A percentile compares a stretch with the other conserved stretches of the same genome.
Conservation (phyloP, 2,797 vertebrate genomes). For the Trichosurus vulpecula region DNA sequence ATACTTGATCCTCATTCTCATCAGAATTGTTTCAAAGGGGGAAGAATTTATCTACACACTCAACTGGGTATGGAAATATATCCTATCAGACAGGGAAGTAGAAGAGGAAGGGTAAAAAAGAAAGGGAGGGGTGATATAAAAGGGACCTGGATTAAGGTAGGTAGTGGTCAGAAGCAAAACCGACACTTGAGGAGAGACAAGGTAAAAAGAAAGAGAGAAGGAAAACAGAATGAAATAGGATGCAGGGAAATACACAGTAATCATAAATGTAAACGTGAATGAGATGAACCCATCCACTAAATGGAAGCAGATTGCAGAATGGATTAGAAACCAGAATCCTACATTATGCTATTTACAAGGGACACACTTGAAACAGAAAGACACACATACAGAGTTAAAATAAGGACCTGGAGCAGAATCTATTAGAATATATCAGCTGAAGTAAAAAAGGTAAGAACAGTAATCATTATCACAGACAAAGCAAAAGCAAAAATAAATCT, state of each 20-base stretch:
- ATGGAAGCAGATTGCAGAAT: neutral
- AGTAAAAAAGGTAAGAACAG: neutral
- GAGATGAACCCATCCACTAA: neutral
- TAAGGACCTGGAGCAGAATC: neutral
- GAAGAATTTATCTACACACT: neutral
- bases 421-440: neutral
- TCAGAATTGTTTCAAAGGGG: neutral
- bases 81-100: neutral
- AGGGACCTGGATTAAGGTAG: neutral
- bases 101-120: neutral
- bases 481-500: neutral
- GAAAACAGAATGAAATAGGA: neutral
- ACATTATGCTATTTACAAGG: neutral
- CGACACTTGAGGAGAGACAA: no score
- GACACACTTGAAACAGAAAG: neutral
- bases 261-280: neutral
- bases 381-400: no score
- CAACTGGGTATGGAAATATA: neutral
- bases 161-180: neutral
- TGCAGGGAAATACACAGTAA: neutral
- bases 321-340: neutral
- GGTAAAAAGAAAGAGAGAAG: neutral
- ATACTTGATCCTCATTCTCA: neutral
- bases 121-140: neutral
- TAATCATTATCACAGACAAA: neutral